phyloP scores from a whole-genome alignment of 2,113 vertebrate genomes.

The Odocoileus hemionus region DNA sequence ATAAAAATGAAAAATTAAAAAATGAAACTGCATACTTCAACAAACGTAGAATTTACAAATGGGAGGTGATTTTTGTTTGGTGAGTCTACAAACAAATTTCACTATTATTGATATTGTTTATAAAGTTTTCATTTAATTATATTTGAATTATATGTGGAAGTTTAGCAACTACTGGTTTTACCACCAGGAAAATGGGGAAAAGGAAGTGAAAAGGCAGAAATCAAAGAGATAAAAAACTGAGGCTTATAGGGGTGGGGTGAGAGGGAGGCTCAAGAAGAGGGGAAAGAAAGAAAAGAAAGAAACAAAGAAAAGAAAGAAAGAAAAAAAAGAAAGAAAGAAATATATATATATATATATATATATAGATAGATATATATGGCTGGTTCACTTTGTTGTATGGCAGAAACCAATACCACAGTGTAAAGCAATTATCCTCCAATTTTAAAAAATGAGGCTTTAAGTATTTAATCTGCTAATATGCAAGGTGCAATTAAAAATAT shows the following conservation, averaged over 20 bases:
- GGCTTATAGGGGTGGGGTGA: neutral
- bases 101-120: constrained; percentile 90
- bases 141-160: neutral
- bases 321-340: too few species aligned
- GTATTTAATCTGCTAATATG: neutral
- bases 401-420: neutral
- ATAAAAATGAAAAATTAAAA: constrained; percentile 66
- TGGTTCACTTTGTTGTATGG: neutral
- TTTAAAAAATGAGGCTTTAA: neutral
- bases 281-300: too few species aligned
- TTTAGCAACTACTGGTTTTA: neutral
- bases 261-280: neutral
- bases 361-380: too few species aligned
- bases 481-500: neutral
- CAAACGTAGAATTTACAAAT: constrained; percentile 87
- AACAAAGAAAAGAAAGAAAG: too few species aligned
- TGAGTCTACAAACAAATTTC: constrained; percentile 88
- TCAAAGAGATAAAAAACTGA: neutral
- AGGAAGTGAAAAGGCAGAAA: neutral
- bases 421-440: neutral
- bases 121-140: neutral
- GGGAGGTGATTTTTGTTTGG: constrained; percentile 89
- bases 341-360: too few species aligned
- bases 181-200: neutral
- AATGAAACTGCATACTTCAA: neutral